These are phyloP conservation scores for Pseudonaja textilis DNA, from an alignment of 2,113 vertebrate species.

Conservation along the genomic window DNA sequence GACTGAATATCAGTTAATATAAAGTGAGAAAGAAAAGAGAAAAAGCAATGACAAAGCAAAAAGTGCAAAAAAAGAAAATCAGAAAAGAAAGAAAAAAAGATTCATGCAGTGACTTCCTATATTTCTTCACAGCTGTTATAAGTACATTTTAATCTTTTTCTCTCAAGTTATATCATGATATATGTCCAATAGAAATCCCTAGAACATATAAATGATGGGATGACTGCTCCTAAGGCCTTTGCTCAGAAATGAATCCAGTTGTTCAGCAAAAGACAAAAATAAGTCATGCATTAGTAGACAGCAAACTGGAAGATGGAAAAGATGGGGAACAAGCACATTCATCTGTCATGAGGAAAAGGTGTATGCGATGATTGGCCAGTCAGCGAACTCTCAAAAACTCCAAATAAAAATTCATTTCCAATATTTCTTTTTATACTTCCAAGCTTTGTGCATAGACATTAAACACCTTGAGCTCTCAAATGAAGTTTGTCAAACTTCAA, in stretches of 20 bases:
- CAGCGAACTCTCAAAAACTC: background rate
- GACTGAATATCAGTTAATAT: background rate
- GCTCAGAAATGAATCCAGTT: background rate
- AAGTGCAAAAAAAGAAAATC: background rate
- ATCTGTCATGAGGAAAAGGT: background rate
- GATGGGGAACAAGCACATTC: background rate
- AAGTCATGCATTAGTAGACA: background rate
- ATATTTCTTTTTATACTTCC: background rate
- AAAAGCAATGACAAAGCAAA: background rate
- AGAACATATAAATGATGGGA: background rate
- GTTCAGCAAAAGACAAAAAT: background rate
- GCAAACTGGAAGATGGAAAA: background rate
- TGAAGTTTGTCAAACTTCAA: background rate
- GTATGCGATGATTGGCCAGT: background rate
- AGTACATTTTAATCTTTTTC: background rate
- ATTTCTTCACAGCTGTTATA: background rate
- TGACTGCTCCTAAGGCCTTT: background rate
- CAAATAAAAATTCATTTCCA: background rate
- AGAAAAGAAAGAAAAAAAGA: background rate
- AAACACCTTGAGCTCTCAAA: background rate
- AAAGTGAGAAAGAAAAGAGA: background rate
- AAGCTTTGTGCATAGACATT: background rate
- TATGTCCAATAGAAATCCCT: background rate
- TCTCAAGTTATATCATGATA: background rate
- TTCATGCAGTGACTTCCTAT: background rate